phyloP scores from a whole-genome alignment of 2,113 vertebrate genomes.

The Cyanocitta stelleri region DNA sequence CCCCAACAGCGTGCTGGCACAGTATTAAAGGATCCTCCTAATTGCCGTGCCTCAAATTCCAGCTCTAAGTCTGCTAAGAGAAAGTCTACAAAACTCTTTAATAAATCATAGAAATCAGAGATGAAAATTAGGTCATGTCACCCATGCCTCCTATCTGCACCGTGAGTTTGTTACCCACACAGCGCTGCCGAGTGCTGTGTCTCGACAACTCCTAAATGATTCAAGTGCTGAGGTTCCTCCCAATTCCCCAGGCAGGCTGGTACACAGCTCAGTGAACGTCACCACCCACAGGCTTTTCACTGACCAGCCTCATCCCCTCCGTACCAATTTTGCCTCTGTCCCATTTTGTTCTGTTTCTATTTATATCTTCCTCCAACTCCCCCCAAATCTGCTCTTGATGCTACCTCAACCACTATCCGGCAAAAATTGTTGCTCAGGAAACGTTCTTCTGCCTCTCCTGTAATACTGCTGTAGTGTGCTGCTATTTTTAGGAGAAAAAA shows the following conservation, averaged over 20 bases:
- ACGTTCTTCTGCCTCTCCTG: slow-evolving; percentile 5
- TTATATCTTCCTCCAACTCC: background rate
- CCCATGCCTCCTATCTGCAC: background rate
- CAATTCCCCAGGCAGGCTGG: background rate
- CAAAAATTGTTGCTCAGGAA: slow-evolving; percentile 51
- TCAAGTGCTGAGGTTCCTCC: slow-evolving; percentile 10
- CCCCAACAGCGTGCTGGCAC: background rate
- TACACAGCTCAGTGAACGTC: background rate
- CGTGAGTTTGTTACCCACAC: background rate
- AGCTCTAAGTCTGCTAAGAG: background rate
- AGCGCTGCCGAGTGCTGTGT: background rate
- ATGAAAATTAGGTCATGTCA: slow-evolving; percentile 54
- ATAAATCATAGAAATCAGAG: slow-evolving; percentile 59
- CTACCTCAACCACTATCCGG: background rate
- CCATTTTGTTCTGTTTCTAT: background rate
- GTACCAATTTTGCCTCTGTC: background rate
- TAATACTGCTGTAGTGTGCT: slow-evolving; percentile 10
- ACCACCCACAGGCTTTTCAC: background rate
- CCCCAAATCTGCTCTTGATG: background rate
- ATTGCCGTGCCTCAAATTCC: slow-evolving; percentile 24
- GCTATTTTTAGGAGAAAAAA: slow-evolving; percentile 32
- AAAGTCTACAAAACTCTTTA: slow-evolving; percentile 49
- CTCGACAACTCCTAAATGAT: slow-evolving; percentile 39
- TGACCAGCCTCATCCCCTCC: background rate
- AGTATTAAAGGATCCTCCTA: background rate